Base-by-base conservation (phyloP, 2,888 invertebrate species). In the Cheilosia grossa region DNA sequence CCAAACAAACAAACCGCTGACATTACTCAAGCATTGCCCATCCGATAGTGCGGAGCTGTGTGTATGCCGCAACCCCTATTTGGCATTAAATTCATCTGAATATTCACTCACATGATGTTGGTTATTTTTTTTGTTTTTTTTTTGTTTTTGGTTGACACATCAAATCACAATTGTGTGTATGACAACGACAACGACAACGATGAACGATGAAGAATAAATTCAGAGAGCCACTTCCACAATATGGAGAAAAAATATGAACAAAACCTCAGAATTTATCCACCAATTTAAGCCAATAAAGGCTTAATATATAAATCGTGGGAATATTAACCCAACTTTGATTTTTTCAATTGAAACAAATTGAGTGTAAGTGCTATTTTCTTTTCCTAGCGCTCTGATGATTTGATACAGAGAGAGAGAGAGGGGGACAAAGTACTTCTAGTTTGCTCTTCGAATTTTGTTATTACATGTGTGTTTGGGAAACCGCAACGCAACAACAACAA, bases 231-330 rank as follows among this genome's bases (percentile, higher is more conserved):
- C 64, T 78, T 72, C 66, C 81, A 82, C 15, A 78, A 82, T 69
- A 81, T 81, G 75, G 42, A 69, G 59, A 82, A 63, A 70, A 79
- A 72, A 82, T 78, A 73, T 79, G 63, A 73, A 79, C 54, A 69
- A 80, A 80, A 69, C 61, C 54, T 78, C 82, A 79, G 82, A 83
- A 79, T 74, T 79, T 83, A 79, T 74, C 74, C 83, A 69, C 69
- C 83, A 83, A 83, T 83, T 83, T 80, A 83, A 83, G 69, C 80
- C 80, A 83, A 83, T 83, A 83, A 80, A 80, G 83, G 80, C 79
- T 80, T 80, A 74, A 74, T 80, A 64, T 74, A 74, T 44, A 73
- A 73, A 83, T 80, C 82, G 83, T 83, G 83, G 83, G 83, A 83
- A 83, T 79, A 79, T 83, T 80, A 83, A 74, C 69, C 74, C 83